Percentiles rank a stretch among this genome's conserved stretches.
Evolutionary conservation across 2,113 vertebrate genomes (phyloP).

Genomic region (Oncorhynchus kisutch): DNA sequence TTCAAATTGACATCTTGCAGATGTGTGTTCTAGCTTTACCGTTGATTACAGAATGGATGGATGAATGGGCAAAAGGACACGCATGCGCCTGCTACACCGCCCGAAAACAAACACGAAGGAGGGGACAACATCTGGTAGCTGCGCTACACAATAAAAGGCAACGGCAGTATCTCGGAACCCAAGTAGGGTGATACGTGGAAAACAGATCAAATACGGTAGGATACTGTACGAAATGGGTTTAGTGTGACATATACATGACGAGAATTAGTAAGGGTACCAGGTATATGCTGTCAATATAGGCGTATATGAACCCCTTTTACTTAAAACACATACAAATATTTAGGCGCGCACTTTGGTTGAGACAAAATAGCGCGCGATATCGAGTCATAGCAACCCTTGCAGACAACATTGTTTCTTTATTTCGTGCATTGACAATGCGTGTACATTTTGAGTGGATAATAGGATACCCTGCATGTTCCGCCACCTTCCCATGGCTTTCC

Average conservation of each 20-base stretch:
- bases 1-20: conserved; percentile 15
- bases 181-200: conserved; percentile 21
- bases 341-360: conserved; percentile 65
- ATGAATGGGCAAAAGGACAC: conserved; percentile 59
- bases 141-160: conserved; percentile 39
- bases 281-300: conserved; percentile 2
- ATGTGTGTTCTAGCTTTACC: conserved; percentile 32
- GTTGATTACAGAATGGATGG: conserved; percentile 40
- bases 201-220: conserved; percentile 18
- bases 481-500: conserved; percentile 17
- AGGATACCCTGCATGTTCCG: conserved; percentile 47
- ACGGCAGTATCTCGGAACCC: conserved; percentile 41
- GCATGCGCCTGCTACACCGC: conserved; percentile 72
- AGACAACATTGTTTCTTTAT: conserved; percentile 38
- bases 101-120: conserved; percentile 68
- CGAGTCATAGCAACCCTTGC: conserved; percentile 53
- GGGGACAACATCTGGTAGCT: conserved; percentile 35
- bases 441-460: neutral
- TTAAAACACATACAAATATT: conserved; percentile 21
- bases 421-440: neutral
- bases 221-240: neutral
- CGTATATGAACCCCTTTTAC: conserved; percentile 4
- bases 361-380: conserved; percentile 79
- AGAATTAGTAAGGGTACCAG: neutral
- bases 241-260: neutral